Evolutionary conservation across 2,113 vertebrate genomes (phyloP).

Genomic region (Nesogale talazaci): DNA sequence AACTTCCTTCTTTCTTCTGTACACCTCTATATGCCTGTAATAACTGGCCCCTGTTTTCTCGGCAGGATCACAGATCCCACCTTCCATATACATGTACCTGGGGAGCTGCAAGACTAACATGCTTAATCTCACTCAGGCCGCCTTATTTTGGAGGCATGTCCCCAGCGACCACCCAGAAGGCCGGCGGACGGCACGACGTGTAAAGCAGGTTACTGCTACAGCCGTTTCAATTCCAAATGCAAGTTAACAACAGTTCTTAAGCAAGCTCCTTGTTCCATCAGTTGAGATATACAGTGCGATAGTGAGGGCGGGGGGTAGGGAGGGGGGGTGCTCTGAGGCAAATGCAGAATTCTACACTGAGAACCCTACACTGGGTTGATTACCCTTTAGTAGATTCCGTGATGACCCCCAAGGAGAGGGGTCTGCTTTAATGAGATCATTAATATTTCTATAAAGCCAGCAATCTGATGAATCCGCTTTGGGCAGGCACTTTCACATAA

Average conservation of each 20-base stretch:
- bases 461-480: constrained; percentile 56
- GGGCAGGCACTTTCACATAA: constrained; percentile 49
- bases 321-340: constrained; percentile 7
- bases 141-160: not conserved
- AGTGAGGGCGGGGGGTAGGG: no score
- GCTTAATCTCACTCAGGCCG: not conserved
- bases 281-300: constrained; percentile 44
- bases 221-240: not conserved
- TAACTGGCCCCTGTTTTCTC: not conserved
- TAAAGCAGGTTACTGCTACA: not conserved
- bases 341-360: constrained; percentile 62
- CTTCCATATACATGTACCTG: not conserved
- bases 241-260: constrained; percentile 54
- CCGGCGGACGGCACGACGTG: not conserved
- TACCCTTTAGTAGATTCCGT: not conserved
- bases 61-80: not conserved
- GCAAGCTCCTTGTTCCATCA: constrained; percentile 40
- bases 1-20: not conserved
- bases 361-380: constrained; percentile 14
- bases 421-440: constrained; percentile 54
- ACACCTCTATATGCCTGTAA: not conserved
- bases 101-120: not conserved
- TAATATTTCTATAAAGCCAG: constrained; percentile 67
- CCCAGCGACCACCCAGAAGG: not conserved
- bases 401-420: constrained; percentile 47